Evolutionary conservation across 2,113 vertebrate genomes (phyloP).

Genomic region (Falco punctatus): DNA sequence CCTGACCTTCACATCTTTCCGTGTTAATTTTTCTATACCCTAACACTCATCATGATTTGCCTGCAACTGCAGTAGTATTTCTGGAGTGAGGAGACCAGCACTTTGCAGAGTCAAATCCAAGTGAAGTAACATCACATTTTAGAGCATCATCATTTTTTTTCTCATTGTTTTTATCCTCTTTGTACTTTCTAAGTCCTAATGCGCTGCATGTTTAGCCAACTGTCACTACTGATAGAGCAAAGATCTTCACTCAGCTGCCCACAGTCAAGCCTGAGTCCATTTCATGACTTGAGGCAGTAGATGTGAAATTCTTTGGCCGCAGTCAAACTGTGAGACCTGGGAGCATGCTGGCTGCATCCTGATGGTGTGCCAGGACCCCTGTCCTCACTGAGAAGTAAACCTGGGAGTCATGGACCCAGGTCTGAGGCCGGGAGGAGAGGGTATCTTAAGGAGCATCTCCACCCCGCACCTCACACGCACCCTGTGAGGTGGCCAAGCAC

Average conservation of each 20-base stretch:
- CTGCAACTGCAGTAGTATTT: not conserved
- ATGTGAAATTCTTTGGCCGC: not conserved
- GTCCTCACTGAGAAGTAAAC: not conserved
- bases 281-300: not conserved
- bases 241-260: not conserved
- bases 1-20: not conserved
- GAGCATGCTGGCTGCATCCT: not conserved
- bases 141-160: not conserved
- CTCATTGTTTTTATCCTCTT: not conserved
- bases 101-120: not conserved
- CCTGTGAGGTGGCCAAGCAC: rapidly evolving
- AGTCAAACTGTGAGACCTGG: not conserved
- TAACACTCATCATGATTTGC: not conserved
- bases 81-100: not conserved
- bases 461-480: not conserved
- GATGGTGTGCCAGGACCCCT: not conserved
- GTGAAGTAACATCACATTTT: not conserved
- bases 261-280: not conserved
- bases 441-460: not conserved
- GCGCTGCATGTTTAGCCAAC: not conserved
- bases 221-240: not conserved
- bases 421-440: not conserved
- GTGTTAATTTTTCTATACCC: not conserved
- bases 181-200: not conserved
- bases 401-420: not conserved